Evolutionary conservation across 2,888 invertebrate species (phyloP), one percentile per base, ranked within the genome.

Genomic region (Stenotaenia linearis): DNA sequence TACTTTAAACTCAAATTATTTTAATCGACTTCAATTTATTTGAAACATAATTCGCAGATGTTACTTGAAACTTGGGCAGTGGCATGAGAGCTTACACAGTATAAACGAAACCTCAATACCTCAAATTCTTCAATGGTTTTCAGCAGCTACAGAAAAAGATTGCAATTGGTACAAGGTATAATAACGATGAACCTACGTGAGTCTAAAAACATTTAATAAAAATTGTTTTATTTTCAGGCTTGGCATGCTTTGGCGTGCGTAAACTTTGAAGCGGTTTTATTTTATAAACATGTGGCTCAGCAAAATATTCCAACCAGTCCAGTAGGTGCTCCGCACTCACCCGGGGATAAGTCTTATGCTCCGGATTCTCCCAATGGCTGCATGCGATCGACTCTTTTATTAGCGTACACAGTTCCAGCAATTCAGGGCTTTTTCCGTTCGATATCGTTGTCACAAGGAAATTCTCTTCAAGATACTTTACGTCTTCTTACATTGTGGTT

Each of bases 221-320:
- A 23, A 61, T 61, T 21, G 23, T 23, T 61, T 61, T 23, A 1
- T 69, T 61, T 69, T 3, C 32, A 86, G 88, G 98, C 98, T 0
- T 99, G 98, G 98, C 98, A 99, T 86, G 92, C 96, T 0, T 97
- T 95, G 91, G 99, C 98, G 0, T 96, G 96, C 85, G 97, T 97
- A 91, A 98, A 98, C 87, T 99, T 97, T 85, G 97, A 98, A 87
- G 95, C 97, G 0, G 95, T 96, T 9, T 85, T 91, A 32, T 90
- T 90, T 84, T 90, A 90, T 84, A 91, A 91, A 82, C 86, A 87
- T 78, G 84, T 82, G 56, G 80, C 80, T 35, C 82, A 82, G 40
- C 80, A 77, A 32, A 80, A 32, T 78, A n/a, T 32, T 69, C 75
- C 40, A 18, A 45, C 25, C 12, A 77, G 77, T 25, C 78, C 80